These are phyloP conservation scores for Tadarida brasiliensis DNA, from an alignment of 2,797 vertebrate genomes.

Conservation along the genomic window DNA sequence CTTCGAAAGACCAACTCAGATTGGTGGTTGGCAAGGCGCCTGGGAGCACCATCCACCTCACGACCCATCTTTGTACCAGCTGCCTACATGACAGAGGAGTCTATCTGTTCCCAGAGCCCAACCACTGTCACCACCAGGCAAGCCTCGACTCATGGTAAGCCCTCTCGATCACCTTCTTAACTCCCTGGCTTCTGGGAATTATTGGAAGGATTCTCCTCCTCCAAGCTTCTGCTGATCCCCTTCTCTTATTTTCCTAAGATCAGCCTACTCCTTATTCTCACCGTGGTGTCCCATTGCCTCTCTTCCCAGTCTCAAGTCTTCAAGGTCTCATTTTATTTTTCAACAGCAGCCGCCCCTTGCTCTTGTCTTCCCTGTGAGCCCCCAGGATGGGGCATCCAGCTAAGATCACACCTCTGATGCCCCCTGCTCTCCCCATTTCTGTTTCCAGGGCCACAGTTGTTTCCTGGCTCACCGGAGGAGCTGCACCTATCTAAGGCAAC, in stretches of 20 bases:
- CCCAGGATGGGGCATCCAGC: background rate
- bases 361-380: background rate
- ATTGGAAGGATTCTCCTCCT: background rate
- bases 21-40: conserved; percentile 95
- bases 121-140: background rate
- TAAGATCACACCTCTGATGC: background rate
- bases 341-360: background rate
- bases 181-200: background rate
- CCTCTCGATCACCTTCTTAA: background rate
- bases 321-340: background rate
- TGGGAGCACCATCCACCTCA: conserved; percentile 88
- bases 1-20: conserved; percentile 93
- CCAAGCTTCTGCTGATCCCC: background rate
- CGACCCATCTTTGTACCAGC: conserved; percentile 94
- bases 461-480: conserved; percentile 91
- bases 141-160: conserved; percentile 62
- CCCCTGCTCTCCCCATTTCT: background rate
- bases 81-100: conserved; percentile 92
- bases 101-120: background rate
- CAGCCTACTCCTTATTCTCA: background rate
- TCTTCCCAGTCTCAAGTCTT: background rate
- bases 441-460: conserved; percentile 85
- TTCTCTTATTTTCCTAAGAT: background rate
- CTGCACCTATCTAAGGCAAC: conserved; percentile 78
- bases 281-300: background rate